Percentiles rank a stretch among this genome's conserved stretches.
Conservation (phyloP, 2,113 vertebrate species). For the Vidua chalybeata region DNA sequence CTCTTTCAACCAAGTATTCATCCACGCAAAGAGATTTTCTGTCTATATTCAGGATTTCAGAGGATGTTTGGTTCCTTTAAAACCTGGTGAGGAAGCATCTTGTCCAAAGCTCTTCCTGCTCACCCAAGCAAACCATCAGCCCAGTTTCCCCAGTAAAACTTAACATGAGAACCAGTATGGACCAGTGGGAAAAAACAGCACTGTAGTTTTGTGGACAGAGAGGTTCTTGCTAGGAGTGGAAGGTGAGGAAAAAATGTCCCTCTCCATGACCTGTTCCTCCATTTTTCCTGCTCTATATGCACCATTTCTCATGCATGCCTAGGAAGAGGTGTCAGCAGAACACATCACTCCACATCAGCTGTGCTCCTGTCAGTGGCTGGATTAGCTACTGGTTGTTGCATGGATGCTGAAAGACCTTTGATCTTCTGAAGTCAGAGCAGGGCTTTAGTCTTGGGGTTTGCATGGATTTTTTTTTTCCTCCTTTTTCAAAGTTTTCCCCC, state of each 20-base stretch:
- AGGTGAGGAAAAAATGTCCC: background rate
- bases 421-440: slow-evolving; percentile 12
- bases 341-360: slow-evolving; percentile 22
- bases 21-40: background rate
- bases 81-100: background rate
- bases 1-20: background rate
- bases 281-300: background rate
- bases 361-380: background rate
- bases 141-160: background rate
- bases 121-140: background rate
- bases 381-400: background rate
- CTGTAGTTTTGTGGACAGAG: background rate
- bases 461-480: background rate
- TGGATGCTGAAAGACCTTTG: slow-evolving; percentile 29
- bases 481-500: background rate
- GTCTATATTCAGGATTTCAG: background rate
- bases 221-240: background rate
- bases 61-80: background rate
- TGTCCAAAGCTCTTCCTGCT: background rate
- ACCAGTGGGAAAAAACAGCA: rapidly evolving
- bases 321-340: slow-evolving; percentile 30
- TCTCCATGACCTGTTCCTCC: background rate
- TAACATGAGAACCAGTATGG: rapidly evolving
- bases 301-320: slow-evolving; percentile 44
- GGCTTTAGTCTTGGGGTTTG: background rate